Conservation (phyloP, 2,797 vertebrate genomes). For the Notolepis coatsorum region DNA sequence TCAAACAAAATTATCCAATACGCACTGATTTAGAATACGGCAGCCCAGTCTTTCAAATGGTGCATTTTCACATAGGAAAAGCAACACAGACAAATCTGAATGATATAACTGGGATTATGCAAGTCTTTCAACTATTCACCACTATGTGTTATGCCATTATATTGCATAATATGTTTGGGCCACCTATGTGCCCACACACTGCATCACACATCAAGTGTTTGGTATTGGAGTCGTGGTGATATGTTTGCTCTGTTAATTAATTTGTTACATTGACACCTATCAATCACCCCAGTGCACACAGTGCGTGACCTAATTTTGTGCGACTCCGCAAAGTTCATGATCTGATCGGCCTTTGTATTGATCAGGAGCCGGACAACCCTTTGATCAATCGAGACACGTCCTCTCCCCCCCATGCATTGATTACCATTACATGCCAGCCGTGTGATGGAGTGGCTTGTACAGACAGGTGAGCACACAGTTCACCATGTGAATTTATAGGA, state of each 20-base stretch:
- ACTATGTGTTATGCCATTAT: too few species aligned
- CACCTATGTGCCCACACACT: too few species aligned
- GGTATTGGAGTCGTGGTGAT: too few species aligned
- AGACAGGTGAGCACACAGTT: conserved; percentile 10
- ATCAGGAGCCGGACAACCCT: conserved; percentile 33
- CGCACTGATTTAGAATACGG: conserved; percentile 8
- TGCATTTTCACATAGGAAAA: neutral
- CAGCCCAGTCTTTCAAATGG: conserved; percentile 20
- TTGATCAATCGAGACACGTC: conserved; percentile 49
- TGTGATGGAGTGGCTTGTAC: conserved; percentile 42
- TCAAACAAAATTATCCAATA: conserved; percentile 51
- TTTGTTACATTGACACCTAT: too few species aligned
- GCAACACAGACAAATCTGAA: too few species aligned
- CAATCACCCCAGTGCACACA: neutral
- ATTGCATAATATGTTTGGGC: too few species aligned
- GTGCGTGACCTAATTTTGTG: conserved; percentile 24
- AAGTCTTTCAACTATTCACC: too few species aligned
- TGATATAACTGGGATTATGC: too few species aligned
- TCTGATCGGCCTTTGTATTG: conserved; percentile 39
- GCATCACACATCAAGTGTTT: too few species aligned
- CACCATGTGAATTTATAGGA: neutral
- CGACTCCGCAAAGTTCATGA: conserved; percentile 30
- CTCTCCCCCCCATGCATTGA: conserved; percentile 40
- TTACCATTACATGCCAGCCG: conserved; percentile 27
- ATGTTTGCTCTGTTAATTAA: too few species aligned